Percentiles rank a stretch among this genome's conserved stretches.
phyloP scores from a whole-genome alignment of 1,140 invertebrate genomes.

The Caenorhabditis tropicalis region DNA sequence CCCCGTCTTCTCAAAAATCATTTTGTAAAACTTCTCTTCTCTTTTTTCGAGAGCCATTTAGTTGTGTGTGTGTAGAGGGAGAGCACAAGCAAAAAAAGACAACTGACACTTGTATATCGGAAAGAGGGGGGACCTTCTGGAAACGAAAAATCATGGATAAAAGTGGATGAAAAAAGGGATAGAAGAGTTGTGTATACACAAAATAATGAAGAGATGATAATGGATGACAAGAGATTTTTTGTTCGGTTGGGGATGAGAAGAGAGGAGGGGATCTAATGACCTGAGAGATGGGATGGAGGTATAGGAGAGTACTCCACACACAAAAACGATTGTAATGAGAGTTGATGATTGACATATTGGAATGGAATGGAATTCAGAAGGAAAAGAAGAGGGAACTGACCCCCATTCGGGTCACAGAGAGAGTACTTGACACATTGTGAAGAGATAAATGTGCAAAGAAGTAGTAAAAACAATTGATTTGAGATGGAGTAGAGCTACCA shows the following conservation, averaged over 20 bases:
- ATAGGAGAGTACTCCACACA: too few species aligned
- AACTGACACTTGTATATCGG: too few species aligned
- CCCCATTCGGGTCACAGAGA: neutral
- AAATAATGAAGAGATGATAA: slow-evolving; percentile 15
- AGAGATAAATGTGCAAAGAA: neutral
- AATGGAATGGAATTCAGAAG: neutral
- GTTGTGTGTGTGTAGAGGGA: too few species aligned
- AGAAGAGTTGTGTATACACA: neutral
- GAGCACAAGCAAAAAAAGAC: too few species aligned
- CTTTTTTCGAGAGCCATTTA: neutral
- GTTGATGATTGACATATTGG: slow-evolving; percentile 18
- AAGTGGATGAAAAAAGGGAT: neutral
- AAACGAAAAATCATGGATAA: neutral
- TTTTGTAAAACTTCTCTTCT: neutral
- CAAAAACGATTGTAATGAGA: slow-evolving; percentile 18
- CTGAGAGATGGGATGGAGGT: too few species aligned
- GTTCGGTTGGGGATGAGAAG: too few species aligned
- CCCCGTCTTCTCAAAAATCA: neutral
- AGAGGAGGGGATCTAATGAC: too few species aligned
- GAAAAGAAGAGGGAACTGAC: neutral
- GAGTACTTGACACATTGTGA: neutral
- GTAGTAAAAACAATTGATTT: too few species aligned
- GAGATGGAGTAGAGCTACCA: too few species aligned
- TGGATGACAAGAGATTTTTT: too few species aligned
- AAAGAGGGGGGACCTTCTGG: too few species aligned